Percentiles rank a stretch among this genome's conserved stretches.
phyloP scores from a whole-genome alignment of 2,888 invertebrate species.

The Tenthredo distinguenda region DNA sequence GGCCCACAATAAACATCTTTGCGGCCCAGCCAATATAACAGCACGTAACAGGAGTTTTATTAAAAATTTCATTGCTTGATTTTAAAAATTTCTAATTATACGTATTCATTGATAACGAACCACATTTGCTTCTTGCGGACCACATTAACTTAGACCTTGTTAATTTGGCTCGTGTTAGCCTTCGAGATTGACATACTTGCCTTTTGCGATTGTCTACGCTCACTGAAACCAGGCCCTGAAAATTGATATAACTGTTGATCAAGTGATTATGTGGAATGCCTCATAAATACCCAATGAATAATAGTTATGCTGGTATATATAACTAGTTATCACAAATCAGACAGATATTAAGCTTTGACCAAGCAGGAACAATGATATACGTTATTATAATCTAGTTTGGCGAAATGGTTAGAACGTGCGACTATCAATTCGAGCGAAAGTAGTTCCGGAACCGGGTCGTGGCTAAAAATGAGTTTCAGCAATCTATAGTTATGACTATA shows the following conservation, averaged over 20 bases:
- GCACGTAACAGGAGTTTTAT: no score
- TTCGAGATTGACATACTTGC: no score
- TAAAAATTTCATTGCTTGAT: no score
- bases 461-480: background rate
- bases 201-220: background rate
- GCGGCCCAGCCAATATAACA: no score
- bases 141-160: no score
- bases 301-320: background rate
- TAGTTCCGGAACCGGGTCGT: background rate
- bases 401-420: background rate
- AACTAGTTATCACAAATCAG: background rate
- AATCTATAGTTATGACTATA: background rate
- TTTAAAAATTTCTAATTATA: no score
- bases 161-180: no score
- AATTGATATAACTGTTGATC: background rate
- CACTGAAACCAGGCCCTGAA: background rate
- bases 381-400: background rate
- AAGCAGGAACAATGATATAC: background rate
- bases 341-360: background rate
- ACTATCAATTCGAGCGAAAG: background rate
- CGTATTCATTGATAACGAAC: no score
- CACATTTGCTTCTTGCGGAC: no score
- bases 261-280: background rate
- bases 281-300: background rate
- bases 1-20: no score